A percentile compares a stretch with the other conserved stretches of the same genome.
phyloP scores from a whole-genome alignment of 2,113 vertebrate species.

The Ahaetulla prasina region DNA sequence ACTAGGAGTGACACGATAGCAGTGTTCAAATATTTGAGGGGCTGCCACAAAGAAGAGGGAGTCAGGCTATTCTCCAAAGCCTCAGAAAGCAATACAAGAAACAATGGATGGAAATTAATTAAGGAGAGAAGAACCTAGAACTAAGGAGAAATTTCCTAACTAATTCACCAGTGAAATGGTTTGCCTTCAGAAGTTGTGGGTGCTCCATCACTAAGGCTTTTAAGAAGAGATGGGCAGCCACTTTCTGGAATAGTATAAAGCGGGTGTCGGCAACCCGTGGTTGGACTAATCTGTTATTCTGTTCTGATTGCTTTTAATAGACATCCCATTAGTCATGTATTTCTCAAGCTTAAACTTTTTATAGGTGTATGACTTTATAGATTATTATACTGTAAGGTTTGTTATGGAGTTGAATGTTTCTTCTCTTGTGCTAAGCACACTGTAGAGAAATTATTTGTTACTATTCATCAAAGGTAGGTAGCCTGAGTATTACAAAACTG shows the following conservation, averaged over 20 bases:
- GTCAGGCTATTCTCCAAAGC: no score
- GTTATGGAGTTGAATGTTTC: background rate
- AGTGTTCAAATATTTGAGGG: background rate
- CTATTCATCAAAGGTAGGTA: background rate
- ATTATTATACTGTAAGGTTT: background rate
- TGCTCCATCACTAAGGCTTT: background rate
- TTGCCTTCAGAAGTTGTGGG: no score
- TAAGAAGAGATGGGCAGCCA: background rate
- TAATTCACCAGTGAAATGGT: no score
- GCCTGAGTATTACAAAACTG: background rate
- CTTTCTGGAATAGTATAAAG: background rate
- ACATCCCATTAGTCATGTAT: background rate
- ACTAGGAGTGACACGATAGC: background rate
- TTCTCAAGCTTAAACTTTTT: background rate
- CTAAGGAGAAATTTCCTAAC: no score
- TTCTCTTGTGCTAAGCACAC: background rate
- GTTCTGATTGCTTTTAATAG: background rate
- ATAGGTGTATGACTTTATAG: background rate
- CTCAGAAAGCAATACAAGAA: no score
- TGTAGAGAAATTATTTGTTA: accelerated
- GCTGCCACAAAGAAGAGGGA: background rate
- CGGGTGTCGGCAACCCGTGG: no score
- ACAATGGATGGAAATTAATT: no score
- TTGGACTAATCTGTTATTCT: background rate
- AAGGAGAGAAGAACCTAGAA: no score